Percentiles rank a stretch among this genome's conserved stretches.
These are phyloP conservation scores for Tachysurus vachellii DNA, from an alignment of 2,113 vertebrate species.

Conservation along the genomic window DNA sequence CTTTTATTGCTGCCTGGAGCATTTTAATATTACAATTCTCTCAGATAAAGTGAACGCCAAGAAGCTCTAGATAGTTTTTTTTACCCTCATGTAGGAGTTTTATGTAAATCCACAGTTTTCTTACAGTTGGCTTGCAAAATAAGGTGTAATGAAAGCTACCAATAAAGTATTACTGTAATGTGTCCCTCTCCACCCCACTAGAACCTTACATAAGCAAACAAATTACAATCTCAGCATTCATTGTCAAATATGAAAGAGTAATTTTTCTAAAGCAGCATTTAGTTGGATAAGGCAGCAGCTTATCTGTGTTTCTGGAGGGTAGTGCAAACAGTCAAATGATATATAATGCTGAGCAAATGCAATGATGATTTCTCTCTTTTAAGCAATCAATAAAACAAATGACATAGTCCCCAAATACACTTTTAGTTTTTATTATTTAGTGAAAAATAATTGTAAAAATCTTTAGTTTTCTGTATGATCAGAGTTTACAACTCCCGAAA, in stretches of 20 bases:
- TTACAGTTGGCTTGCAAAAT: conserved; percentile 11
- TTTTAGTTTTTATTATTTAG: too few species aligned
- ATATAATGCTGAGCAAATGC: conserved; percentile 30
- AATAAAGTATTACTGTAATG: conserved; percentile 25
- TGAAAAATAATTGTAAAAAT: too few species aligned
- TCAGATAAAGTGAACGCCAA: conserved; percentile 34
- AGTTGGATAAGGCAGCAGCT: not conserved
- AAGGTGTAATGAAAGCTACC: conserved; percentile 27
- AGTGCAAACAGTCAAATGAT: conserved; percentile 28
- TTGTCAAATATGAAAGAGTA: conserved; percentile 1
- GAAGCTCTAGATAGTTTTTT: not conserved
- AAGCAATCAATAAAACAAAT: not conserved
- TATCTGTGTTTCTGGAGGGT: not conserved
- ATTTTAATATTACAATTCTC: conserved; percentile 45
- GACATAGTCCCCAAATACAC: too few species aligned
- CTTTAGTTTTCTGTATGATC: too few species aligned
- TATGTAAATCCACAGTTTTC: conserved; percentile 24
- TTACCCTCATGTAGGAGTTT: conserved; percentile 28
- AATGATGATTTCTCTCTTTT: conserved; percentile 8
- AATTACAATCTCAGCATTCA: conserved; percentile 12
- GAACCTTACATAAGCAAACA: conserved; percentile 39
- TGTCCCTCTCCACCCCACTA: not conserved
- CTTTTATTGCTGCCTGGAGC: conserved; percentile 52
- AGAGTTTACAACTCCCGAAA: too few species aligned
- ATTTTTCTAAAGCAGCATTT: conserved; percentile 20